phyloP scores from a whole-genome alignment of 2,113 vertebrate genomes.

The Irena cyanogastra region DNA sequence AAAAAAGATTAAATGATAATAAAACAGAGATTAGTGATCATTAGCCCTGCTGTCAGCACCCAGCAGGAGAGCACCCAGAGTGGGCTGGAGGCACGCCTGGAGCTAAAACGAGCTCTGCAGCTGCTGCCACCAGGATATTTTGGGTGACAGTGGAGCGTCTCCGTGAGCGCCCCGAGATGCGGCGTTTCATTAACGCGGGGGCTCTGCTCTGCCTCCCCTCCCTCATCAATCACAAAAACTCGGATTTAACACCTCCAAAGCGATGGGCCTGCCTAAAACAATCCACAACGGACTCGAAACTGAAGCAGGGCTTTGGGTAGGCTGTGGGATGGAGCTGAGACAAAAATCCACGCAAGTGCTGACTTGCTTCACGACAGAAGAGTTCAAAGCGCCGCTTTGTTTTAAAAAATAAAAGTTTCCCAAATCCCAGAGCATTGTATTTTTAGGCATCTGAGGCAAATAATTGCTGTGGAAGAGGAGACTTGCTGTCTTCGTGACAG shows the following conservation, averaged over 20 bases:
- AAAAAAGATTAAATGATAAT: background rate
- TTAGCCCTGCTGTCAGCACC: background rate
- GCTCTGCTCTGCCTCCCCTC: background rate
- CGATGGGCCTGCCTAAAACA: background rate
- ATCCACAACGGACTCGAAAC: background rate
- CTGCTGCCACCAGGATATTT: background rate
- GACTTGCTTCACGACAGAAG: background rate
- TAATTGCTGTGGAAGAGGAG: background rate
- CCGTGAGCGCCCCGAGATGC: rapidly evolving
- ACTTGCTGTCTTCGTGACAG: background rate
- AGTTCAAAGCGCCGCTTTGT: background rate
- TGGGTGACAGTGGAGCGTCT: background rate
- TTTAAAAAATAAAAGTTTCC: background rate
- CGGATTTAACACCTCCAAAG: background rate
- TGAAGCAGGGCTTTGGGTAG: background rate
- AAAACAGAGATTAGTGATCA: background rate
- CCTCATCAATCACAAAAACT: background rate
- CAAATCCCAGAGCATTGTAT: background rate
- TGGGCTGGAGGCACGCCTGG: background rate
- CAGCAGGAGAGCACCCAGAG: background rate
- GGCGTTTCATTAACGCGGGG: background rate
- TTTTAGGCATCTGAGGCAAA: background rate
- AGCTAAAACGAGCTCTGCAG: background rate
- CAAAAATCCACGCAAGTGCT: background rate
- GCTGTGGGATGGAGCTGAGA: background rate